These are phyloP conservation scores for Eilema griseolum DNA, from an alignment of 2,888 invertebrate genomes.

Conservation along the genomic window DNA sequence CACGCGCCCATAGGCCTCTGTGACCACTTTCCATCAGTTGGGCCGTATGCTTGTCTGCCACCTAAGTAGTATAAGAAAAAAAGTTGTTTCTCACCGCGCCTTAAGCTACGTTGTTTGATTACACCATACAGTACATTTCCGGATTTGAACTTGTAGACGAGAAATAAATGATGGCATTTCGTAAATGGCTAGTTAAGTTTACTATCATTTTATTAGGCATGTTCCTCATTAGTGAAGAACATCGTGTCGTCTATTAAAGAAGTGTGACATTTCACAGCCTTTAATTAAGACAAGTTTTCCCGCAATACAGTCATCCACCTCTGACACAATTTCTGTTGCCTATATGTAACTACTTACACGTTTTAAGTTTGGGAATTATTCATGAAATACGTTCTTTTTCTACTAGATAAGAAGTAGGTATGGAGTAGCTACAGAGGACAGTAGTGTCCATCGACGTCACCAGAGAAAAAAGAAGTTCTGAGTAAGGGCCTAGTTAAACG, in stretches of 20 bases:
- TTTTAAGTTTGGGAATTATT: not conserved
- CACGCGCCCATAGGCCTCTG: too few relatives aligned
- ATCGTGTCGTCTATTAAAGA: slow-evolving; percentile 7
- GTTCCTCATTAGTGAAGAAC: slow-evolving; percentile 16
- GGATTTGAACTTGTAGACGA: not conserved
- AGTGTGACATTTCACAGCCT: slow-evolving; percentile 23
- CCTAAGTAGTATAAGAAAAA: too few relatives aligned
- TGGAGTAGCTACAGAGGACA: too few relatives aligned
- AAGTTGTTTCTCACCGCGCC: too few relatives aligned
- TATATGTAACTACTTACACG: not conserved
- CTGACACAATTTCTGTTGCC: slow-evolving; percentile 6
- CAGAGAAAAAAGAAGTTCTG: too few relatives aligned
- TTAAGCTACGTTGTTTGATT: not conserved
- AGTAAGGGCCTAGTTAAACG: too few relatives aligned
- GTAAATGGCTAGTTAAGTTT: slow-evolving; percentile 3
- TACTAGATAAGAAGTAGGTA: too few relatives aligned
- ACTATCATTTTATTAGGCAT: slow-evolving; percentile 18
- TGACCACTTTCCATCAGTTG: too few relatives aligned
- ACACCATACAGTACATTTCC: not conserved
- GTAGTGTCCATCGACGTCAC: too few relatives aligned
- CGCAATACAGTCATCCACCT: slow-evolving; percentile 10
- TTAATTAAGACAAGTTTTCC: slow-evolving; percentile 19
- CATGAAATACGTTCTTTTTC: not conserved
- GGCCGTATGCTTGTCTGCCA: too few relatives aligned
- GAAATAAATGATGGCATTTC: not conserved